Percentiles rank a stretch among this genome's conserved stretches.
Evolutionary conservation across 2,113 vertebrate genomes (phyloP).

Genomic region (Mugil cephalus): DNA sequence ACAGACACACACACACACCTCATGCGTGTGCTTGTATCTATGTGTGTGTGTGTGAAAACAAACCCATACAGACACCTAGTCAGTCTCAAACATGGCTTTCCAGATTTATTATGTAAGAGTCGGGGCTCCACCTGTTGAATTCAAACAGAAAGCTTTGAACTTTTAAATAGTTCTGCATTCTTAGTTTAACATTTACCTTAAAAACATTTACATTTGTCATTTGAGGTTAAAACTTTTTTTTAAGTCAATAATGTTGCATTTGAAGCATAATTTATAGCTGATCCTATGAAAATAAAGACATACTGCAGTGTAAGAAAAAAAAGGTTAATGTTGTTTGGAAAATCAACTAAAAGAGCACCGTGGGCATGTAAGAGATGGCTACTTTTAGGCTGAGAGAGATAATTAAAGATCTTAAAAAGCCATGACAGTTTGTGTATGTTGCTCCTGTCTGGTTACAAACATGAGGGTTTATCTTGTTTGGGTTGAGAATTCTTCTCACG

Average conservation of each 20-base stretch:
- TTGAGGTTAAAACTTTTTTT: background rate
- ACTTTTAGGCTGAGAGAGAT: slow-evolving; percentile 59
- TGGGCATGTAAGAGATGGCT: slow-evolving; percentile 9
- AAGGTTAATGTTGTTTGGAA: slow-evolving; percentile 10
- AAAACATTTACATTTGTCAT: background rate
- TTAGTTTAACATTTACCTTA: slow-evolving; percentile 3
- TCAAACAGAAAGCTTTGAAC: slow-evolving; percentile 10
- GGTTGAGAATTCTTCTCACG: slow-evolving; percentile 69
- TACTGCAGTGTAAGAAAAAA: slow-evolving; percentile 20
- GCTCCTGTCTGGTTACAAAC: slow-evolving; percentile 64
- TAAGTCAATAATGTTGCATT: background rate
- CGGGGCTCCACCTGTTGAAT: slow-evolving; percentile 37
- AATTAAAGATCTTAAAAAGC: slow-evolving; percentile 75
- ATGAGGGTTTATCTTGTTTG: slow-evolving; percentile 71
- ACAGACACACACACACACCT: too few relatives aligned
- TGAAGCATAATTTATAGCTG: slow-evolving; percentile 11
- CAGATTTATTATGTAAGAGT: slow-evolving; percentile 17
- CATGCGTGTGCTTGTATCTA: too few relatives aligned
- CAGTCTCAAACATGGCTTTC: slow-evolving; percentile 8
- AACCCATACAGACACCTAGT: slow-evolving; percentile 14
- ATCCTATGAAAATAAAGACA: slow-evolving; percentile 36
- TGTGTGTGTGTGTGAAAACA: background rate
- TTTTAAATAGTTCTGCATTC: slow-evolving; percentile 18
- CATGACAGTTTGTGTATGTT: slow-evolving; percentile 71
- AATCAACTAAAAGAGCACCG: slow-evolving; percentile 38